Evolutionary conservation across 2,113 vertebrate species (phyloP).

Genomic region (Platichthys flesus): DNA sequence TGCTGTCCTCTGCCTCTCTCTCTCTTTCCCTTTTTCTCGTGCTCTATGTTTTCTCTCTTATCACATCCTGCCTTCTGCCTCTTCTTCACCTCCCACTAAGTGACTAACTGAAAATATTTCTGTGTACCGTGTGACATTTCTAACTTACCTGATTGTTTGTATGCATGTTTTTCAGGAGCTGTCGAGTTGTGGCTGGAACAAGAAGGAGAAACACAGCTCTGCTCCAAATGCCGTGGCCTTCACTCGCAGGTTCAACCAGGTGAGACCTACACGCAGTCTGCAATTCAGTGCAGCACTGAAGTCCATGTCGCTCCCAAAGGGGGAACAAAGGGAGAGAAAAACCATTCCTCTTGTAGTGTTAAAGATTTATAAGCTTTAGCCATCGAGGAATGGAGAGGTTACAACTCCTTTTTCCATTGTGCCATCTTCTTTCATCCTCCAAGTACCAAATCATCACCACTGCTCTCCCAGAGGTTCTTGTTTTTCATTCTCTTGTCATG

Average conservation of each 20-base stretch:
- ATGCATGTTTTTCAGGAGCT: conserved; percentile 86
- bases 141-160: conserved; percentile 22
- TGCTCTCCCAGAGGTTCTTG: conserved; percentile 20
- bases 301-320: conserved; percentile 1
- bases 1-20: not conserved
- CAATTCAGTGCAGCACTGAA: not conserved
- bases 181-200: conserved; percentile 99
- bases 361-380: conserved; percentile 51
- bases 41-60: not conserved
- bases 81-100: conserved; percentile 4
- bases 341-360: not conserved
- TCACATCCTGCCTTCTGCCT: conserved; percentile 6
- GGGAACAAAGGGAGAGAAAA: conserved; percentile 1
- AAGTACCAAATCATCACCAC: conserved; percentile 40
- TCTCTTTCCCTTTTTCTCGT: conserved; percentile 3
- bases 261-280: conserved; percentile 75
- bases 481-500: conserved; percentile 22
- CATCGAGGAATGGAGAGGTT: conserved; percentile 20
- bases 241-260: conserved; percentile 98
- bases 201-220: conserved; percentile 98
- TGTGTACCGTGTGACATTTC: not conserved
- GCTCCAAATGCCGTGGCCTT: conserved; percentile 98
- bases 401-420: conserved; percentile 48
- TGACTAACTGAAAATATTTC: not conserved
- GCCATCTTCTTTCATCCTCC: conserved; percentile 20